phyloP scores from a whole-genome alignment of 2,113 vertebrate species.

The Neolamprologus hecqui region DNA sequence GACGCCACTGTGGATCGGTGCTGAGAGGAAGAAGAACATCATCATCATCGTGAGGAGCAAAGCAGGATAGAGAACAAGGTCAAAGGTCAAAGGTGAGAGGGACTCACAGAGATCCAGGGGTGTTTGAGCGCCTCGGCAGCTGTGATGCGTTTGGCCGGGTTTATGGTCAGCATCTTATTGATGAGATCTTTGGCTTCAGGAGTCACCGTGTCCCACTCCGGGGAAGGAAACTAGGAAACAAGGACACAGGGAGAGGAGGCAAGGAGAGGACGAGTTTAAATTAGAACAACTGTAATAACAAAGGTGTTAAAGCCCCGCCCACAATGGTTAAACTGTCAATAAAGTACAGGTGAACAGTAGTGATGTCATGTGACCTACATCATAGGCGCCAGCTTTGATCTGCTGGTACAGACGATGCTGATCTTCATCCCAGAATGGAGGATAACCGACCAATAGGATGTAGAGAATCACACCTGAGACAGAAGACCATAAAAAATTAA shows the following conservation, averaged over 20 bases:
- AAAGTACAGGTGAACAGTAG: neutral
- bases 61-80: neutral
- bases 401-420: slow-evolving; percentile 75
- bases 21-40: slow-evolving; percentile 51
- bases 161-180: slow-evolving; percentile 97
- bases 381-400: slow-evolving; percentile 73
- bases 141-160: slow-evolving; percentile 88
- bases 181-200: slow-evolving; percentile 95
- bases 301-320: neutral
- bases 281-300: neutral
- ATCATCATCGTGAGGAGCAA: neutral
- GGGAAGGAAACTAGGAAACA: slow-evolving; percentile 82
- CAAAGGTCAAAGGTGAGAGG: neutral
- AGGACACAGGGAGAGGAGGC: neutral
- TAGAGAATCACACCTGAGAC: slow-evolving; percentile 70
- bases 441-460: slow-evolving; percentile 71
- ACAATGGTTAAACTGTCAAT: neutral
- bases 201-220: slow-evolving; percentile 95
- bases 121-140: slow-evolving; percentile 90
- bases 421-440: slow-evolving; percentile 75
- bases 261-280: neutral
- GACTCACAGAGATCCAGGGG: slow-evolving; percentile 89
- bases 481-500: neutral
- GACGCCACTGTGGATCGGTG: slow-evolving; percentile 94
- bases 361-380: slow-evolving; percentile 46